These are phyloP conservation scores for Alosa alosa DNA, from an alignment of 2,113 vertebrate genomes.

Conservation along the genomic window DNA sequence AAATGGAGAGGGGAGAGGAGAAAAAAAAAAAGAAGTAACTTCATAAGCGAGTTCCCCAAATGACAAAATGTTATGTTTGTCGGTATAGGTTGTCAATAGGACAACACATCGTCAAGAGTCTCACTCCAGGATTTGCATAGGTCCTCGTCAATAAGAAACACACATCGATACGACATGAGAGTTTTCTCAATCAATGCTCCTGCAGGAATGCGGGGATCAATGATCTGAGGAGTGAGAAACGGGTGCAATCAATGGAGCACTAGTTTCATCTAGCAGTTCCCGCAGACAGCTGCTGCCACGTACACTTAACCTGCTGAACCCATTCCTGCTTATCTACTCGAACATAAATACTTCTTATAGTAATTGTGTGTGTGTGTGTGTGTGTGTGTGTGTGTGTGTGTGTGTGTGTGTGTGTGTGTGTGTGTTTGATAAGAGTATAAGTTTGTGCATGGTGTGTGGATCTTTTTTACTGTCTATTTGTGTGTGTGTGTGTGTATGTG, in stretches of 20 bases:
- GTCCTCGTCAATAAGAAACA: background rate
- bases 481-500: background rate
- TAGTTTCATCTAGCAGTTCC: background rate
- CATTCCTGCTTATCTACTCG: background rate
- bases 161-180: background rate
- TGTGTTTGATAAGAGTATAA: too few relatives aligned
- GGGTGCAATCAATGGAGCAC: background rate
- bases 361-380: background rate
- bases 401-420: background rate
- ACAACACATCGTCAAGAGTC: background rate
- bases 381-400: background rate
- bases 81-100: background rate
- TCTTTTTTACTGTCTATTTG: background rate
- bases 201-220: background rate
- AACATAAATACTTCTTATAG: background rate
- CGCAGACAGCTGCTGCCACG: background rate
- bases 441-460: background rate
- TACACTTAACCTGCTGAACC: background rate
- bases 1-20: background rate
- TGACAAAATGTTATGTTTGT: background rate
- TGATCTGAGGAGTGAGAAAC: background rate
- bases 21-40: background rate
- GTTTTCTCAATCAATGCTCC: conserved; percentile 8
- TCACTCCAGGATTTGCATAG: background rate
- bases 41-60: background rate